Percentiles rank a stretch among this genome's conserved stretches.
Conservation (phyloP, 2,113 vertebrate genomes). For the Ctenomys sociabilis region DNA sequence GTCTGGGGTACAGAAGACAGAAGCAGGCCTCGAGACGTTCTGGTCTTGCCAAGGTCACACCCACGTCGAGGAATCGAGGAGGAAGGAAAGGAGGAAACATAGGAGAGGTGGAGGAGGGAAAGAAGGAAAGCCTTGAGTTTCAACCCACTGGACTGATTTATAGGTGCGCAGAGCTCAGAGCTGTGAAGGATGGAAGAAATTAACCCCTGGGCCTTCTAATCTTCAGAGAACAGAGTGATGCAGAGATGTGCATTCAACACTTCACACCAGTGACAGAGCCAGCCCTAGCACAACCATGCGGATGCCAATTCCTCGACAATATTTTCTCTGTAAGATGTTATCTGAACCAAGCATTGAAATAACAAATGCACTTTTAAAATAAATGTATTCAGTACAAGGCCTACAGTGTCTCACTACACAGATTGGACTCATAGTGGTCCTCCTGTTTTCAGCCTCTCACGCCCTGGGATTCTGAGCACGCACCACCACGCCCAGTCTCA, state of each 20-base stretch:
- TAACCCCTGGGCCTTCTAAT: neutral
- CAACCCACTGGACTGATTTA: neutral
- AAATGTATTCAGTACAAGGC: too few species aligned
- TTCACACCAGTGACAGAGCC: neutral
- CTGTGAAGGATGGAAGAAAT: neutral
- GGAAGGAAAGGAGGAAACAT: neutral
- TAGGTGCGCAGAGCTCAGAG: neutral
- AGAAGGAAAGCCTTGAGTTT: neutral
- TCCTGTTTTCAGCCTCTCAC: too few species aligned
- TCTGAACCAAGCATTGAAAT: neutral
- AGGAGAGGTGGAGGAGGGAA: neutral
- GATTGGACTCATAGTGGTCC: too few species aligned
- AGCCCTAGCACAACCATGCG: neutral
- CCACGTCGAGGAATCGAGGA: too few species aligned
- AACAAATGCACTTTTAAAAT: neutral
- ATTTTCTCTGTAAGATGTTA: neutral
- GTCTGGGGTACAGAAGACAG: neutral
- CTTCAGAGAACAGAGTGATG: neutral
- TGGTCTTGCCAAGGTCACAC: neutral
- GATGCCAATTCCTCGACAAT: too few species aligned
- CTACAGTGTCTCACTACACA: too few species aligned
- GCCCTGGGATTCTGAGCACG: too few species aligned
- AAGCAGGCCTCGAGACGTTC: neutral
- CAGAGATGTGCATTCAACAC: neutral
- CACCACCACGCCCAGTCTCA: too few species aligned